Conservation (phyloP, 2,888 invertebrate genomes). For the Periphyllus acericola region DNA sequence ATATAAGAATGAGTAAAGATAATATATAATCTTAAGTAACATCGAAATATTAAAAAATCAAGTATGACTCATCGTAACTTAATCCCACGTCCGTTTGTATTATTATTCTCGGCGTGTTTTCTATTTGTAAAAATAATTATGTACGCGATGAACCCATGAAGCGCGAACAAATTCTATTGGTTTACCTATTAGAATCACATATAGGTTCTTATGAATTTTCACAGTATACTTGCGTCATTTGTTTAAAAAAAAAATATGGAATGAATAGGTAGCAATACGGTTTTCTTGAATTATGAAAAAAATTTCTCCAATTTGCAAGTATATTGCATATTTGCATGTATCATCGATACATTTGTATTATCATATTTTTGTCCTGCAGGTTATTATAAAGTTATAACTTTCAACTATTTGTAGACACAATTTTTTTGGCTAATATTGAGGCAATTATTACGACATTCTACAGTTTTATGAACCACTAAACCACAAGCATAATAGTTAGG, state of each 20-base stretch:
- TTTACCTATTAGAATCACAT: not conserved
- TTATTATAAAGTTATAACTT: no score
- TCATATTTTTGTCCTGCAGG: no score
- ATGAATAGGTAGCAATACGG: not conserved
- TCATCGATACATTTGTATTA: no score
- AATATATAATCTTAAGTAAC: not conserved
- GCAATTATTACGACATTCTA: not conserved
- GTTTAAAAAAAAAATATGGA: not conserved
- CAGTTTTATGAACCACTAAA: not conserved
- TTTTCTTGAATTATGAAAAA: not conserved
- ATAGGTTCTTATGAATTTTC: not conserved
- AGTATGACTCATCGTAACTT: not conserved
- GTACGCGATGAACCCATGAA: not conserved
- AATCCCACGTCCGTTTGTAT: slow-evolving; percentile 19
- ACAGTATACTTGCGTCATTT: not conserved
- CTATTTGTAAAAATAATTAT: not conserved
- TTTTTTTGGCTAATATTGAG: not conserved
- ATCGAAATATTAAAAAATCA: not conserved
- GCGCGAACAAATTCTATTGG: not conserved
- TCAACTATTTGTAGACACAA: no score
- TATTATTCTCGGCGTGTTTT: slow-evolving; percentile 9
- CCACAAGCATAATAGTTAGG: not conserved
- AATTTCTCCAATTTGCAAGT: not conserved
- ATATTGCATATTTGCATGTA: not conserved
- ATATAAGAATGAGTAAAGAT: no score